Conservation (phyloP, 2,797 vertebrate genomes). For the Apogon talboti region DNA sequence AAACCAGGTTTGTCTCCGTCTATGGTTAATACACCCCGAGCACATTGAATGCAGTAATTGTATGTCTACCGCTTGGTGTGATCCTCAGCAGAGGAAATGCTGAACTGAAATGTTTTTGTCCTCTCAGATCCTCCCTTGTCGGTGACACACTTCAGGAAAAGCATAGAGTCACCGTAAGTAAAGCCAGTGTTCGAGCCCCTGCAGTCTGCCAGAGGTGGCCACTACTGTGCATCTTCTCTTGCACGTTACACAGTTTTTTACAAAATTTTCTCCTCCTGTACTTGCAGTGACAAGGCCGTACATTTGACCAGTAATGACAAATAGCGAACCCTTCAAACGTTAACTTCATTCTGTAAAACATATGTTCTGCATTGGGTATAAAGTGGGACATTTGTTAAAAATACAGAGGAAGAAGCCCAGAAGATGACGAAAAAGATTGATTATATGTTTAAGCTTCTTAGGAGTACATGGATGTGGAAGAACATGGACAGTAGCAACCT, state of each 20-base stretch:
- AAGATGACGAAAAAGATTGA: neutral
- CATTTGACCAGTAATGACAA: slow-evolving; percentile 10
- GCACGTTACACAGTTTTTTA: slow-evolving; percentile 26
- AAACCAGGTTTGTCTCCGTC: slow-evolving; percentile 90
- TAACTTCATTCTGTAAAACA: slow-evolving; percentile 1
- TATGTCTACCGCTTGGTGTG: slow-evolving; percentile 14
- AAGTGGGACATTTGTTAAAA: neutral
- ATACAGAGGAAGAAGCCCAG: slow-evolving; percentile 17
- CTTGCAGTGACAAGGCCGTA: slow-evolving; percentile 16
- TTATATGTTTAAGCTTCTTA: neutral
- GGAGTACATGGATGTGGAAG: slow-evolving; percentile 40
- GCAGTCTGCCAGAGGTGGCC: slow-evolving; percentile 56
- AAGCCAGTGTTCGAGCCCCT: slow-evolving; percentile 33
- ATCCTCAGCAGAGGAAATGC: slow-evolving; percentile 19
- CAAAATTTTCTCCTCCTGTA: neutral
- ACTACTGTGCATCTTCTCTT: slow-evolving; percentile 52
- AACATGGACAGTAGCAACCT: slow-evolving; percentile 63
- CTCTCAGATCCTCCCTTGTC: slow-evolving; percentile 96
- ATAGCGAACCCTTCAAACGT: neutral
- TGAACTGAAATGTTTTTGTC: slow-evolving; percentile 62
- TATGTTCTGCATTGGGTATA: neutral
- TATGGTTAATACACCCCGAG: neutral
- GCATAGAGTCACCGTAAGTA: slow-evolving; percentile 99
- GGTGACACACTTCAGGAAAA: slow-evolving; percentile 99
- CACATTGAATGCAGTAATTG: neutral